Base-by-base conservation (phyloP, 2,888 invertebrate species). In the Catocala sponsa region DNA sequence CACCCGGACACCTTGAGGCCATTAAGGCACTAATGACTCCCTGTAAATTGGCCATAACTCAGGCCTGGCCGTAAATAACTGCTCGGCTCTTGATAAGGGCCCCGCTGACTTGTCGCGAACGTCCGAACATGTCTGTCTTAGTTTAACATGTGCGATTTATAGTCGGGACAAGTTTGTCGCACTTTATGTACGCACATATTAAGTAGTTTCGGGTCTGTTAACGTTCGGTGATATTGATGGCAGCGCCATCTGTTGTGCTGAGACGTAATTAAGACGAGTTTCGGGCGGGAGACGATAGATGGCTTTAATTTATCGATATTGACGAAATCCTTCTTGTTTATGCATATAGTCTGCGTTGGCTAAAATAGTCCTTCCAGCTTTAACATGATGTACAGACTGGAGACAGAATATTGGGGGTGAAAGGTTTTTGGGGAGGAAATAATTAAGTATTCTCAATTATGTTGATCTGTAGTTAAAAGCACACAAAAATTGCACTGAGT, bases 31-130 rank as follows among this genome's bases (percentile, higher is more conserved):
- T 94, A 94, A 94, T 94, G 94, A 93, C 93, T 93, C 90, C 83
- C 91, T 93, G 94, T 91, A 93, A 94, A 94, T 94, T 93, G 94
- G 93, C 94, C 92, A 92, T 94, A 94, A 94, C 86, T 94, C 94
- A 93, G 91, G 78, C 81, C 76, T 72, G 81, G 86, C 86, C 89
- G 89, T 94, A 94, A 94, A 94, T 94, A 94, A 94, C 92, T 76
- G 85, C 81, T 79, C 80, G 80, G 59, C 80, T 82, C 82, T 89
- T 91, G 94, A 94, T 94, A 94, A 94, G 93, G 94, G 92, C 90
- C 71, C 73, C 83, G 93, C 91, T 91, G 92, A 92, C 84, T 91
- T 89, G 92, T 89, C 91, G 88, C 88, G 81, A 78, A 79, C 82
- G 88, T 88, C 88, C 88, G 81, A 86, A 82, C 86, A 86, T 87